Base-by-base conservation (phyloP, 1,140 invertebrate species). In the Tetranychus urticae region DNA sequence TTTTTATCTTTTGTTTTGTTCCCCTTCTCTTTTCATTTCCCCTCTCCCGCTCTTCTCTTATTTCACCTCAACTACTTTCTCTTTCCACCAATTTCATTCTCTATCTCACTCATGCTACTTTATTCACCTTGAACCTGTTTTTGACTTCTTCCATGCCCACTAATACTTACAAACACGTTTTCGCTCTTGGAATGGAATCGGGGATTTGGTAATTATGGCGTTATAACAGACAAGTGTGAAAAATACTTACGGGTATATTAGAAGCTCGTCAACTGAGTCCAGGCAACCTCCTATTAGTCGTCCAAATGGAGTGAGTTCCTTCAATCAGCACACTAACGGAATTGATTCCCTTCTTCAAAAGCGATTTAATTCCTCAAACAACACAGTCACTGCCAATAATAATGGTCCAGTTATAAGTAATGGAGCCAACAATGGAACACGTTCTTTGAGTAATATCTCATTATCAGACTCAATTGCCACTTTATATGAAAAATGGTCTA, bases 181-280 rank as follows among this genome's bases (percentile, higher is more conserved):
- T 42, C 39, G 39, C 39, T 42, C 39, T 42, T 10, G 39, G 39
- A 10, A 10, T 42, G 39, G 39, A 42, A 42, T 42, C 10, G 39
- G 39, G 39, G 39, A 42, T 42, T 42, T 42, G 39, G 39, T 42
- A 42, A 42, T 42, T 42, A 42, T 42, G 39, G 39, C 33, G 2
- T 56, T 14, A 58, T 58, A 45, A 91, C 87, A 92, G 72, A 67
- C 67, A 59, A 88, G 88, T 45, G 88, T 97, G 1, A 78, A 88
- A 62, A 94, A 94, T 73, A 94, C 89, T 1, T 93, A 94, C 70
- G 91, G 91, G 34, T 96, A 93, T 68, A 85, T 96, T 35, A 79
- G 90, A 36, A 85, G 85, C 48, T 62, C 62, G 35, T 81, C 84
- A 69, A 77, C 78, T 5, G 78, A 78, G 23, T 56, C 56, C 63